Evolutionary conservation across 2,888 invertebrate genomes (phyloP).

Genomic region (Temnothorax ravouxi): DNA sequence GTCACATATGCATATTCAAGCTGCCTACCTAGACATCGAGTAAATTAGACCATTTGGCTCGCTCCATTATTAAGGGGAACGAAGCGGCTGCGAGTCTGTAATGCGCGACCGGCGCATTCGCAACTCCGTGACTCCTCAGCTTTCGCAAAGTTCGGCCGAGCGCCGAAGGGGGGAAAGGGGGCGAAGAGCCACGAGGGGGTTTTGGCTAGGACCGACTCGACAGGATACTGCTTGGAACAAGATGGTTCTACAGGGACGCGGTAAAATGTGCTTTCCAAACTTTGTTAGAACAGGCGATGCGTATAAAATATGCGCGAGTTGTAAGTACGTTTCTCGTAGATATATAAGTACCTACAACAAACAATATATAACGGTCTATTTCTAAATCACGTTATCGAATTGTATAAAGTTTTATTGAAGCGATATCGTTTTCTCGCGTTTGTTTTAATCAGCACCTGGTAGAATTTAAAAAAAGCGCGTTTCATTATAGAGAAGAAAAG

Average conservation of each 20-base stretch:
- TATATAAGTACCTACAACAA: background rate
- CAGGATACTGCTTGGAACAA: slow-evolving; percentile 27
- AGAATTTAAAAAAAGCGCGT: background rate
- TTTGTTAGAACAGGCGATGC: slow-evolving; percentile 2
- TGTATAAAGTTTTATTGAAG: background rate
- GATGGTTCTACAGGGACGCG: slow-evolving; percentile 46
- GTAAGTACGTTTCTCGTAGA: background rate
- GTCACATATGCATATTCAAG: slow-evolving; percentile 77
- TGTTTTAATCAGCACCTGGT: background rate
- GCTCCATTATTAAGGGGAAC: slow-evolving; percentile 79
- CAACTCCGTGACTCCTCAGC: slow-evolving; percentile 74
- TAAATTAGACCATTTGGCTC: slow-evolving; percentile 81
- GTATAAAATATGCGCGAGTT: slow-evolving; percentile 3
- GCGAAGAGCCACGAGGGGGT: slow-evolving; percentile 20
- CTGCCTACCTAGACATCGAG: slow-evolving; percentile 73
- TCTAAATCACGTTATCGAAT: background rate
- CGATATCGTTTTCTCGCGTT: background rate
- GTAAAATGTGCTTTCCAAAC: slow-evolving; percentile 38
- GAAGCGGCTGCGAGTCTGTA: slow-evolving; percentile 72
- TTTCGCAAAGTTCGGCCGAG: slow-evolving; percentile 71
- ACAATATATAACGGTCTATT: background rate
- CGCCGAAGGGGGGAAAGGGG: background rate
- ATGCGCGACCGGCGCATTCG: slow-evolving; percentile 70
- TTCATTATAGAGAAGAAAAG: background rate
- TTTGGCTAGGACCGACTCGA: slow-evolving; percentile 18